A percentile compares a stretch with the other conserved stretches of the same genome.
Conservation (phyloP, 2,113 vertebrate species). For the Leucopsar rothschildi region DNA sequence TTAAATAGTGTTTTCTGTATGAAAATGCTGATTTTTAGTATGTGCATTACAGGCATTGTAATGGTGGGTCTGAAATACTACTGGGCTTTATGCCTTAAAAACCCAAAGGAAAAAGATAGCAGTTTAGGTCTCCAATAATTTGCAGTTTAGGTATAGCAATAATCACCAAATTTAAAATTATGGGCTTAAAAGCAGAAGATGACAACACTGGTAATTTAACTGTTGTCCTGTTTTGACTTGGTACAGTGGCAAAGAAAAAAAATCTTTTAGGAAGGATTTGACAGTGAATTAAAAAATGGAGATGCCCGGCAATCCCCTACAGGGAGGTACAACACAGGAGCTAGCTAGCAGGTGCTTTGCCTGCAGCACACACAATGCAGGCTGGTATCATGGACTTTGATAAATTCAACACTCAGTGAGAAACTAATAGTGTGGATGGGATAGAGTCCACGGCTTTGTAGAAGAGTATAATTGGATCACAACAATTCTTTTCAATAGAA, state of each 20-base stretch:
- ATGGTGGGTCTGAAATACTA: neutral
- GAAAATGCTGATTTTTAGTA: neutral
- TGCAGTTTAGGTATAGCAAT: neutral
- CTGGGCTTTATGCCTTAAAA: neutral
- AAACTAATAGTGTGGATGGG: neutral
- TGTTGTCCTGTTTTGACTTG: neutral
- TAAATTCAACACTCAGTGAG: neutral
- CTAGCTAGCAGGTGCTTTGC: neutral
- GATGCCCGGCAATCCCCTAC: accelerated
- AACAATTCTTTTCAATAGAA: neutral
- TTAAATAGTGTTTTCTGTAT: neutral
- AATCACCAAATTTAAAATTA: neutral
- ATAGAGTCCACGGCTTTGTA: accelerated
- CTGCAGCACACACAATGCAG: neutral
- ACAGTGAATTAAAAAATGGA: neutral
- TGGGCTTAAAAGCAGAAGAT: neutral
- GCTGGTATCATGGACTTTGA: neutral
- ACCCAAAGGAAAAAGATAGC: neutral
- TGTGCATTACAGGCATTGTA: neutral
- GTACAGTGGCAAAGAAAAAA: neutral
- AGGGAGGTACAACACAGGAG: neutral
- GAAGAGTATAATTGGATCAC: neutral
- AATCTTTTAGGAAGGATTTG: neutral
- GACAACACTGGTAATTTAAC: neutral
- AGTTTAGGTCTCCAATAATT: neutral